Percentiles rank a stretch among this genome's conserved stretches.
Conservation (phyloP, 1,140 invertebrate genomes). For the Lucilia sericata region DNA sequence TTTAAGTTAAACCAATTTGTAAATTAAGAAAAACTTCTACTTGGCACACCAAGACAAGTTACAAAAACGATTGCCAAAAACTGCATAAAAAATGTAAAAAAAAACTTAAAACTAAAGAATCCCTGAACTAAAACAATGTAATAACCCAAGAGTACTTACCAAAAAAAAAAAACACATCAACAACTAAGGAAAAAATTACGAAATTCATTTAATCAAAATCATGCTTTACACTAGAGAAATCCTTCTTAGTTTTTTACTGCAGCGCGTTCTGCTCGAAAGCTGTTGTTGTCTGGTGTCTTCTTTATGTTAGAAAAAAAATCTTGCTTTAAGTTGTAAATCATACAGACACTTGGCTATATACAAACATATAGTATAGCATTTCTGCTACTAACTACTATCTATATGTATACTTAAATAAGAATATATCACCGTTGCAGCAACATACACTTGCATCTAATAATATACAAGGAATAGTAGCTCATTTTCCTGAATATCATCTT, state of each 20-base stretch:
- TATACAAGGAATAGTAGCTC: neutral
- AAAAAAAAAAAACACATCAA: neutral
- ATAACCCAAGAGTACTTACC: neutral
- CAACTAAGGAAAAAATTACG: neutral
- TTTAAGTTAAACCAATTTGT: conserved; percentile 3
- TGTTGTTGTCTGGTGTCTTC: neutral
- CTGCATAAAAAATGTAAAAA: neutral
- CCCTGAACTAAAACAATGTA: neutral
- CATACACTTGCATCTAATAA: neutral
- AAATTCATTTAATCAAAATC: conserved; percentile 27
- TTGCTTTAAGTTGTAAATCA: neutral
- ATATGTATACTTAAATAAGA: too few species aligned
- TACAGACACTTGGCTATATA: neutral
- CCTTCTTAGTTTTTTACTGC: neutral
- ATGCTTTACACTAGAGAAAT: conserved; percentile 19
- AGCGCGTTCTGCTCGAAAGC: neutral
- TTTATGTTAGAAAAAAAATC: neutral
- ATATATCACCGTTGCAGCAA: too few species aligned
- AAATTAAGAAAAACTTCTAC: conserved; percentile 4
- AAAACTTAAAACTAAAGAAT: neutral
- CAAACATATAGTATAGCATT: neutral
- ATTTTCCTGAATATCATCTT: conserved; percentile 27
- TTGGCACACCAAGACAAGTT: neutral
- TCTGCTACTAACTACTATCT: neutral
- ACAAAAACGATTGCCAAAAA: neutral